Percentiles rank a stretch among this genome's conserved stretches.
Conservation (phyloP, 2,113 vertebrate species). For the Centropristis striata region DNA sequence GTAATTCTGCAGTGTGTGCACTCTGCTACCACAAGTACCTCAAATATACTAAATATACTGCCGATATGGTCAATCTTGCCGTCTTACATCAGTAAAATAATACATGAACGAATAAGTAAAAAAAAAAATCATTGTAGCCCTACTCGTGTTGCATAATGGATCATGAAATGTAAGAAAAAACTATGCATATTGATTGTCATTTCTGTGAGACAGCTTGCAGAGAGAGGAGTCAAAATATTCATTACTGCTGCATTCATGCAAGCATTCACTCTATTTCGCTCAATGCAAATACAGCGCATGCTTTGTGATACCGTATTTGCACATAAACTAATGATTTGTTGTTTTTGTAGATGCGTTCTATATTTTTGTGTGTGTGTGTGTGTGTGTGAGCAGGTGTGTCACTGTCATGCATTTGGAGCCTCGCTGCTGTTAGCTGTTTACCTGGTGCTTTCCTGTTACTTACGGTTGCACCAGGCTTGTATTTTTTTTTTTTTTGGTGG, state of each 20-base stretch:
- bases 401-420: constrained; percentile 5
- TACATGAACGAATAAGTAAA: constrained; percentile 13
- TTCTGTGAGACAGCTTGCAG: constrained; percentile 5
- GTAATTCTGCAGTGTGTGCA: neutral
- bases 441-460: neutral
- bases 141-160: neutral
- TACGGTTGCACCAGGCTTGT: neutral
- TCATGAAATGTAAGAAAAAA: constrained; percentile 8
- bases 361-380: neutral
- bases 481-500: neutral
- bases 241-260: constrained; percentile 27
- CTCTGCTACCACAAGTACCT: neutral
- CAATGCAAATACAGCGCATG: constrained; percentile 11
- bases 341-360: neutral
- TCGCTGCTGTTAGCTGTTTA: neutral
- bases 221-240: constrained; percentile 8
- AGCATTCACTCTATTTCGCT: constrained; percentile 1
- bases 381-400: neutral
- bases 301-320: constrained; percentile 5
- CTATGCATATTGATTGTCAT: constrained; percentile 8
- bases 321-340: neutral
- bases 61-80: neutral
- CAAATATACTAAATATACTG: neutral
- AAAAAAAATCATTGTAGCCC: neutral
- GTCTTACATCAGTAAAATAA: constrained; percentile 5